Percentiles rank a stretch among this genome's conserved stretches.
These are phyloP conservation scores for Elephas maximus DNA, from an alignment of 2,113 vertebrate species.

Conservation along the genomic window DNA sequence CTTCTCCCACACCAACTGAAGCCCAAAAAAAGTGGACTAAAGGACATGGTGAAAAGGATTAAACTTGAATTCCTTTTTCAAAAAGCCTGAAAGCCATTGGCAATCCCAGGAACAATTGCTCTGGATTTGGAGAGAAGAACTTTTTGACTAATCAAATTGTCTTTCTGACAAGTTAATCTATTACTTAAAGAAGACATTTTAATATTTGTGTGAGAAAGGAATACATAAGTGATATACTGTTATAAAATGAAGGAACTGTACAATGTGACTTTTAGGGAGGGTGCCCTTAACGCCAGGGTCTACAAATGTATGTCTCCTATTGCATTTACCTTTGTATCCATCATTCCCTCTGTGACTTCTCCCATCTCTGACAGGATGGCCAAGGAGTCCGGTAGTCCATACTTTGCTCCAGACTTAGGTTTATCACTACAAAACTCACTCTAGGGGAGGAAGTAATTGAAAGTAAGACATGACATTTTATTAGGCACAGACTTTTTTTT, in stretches of 20 bases:
- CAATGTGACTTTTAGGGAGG: neutral
- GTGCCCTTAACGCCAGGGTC: neutral
- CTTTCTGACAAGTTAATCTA: conserved; percentile 30
- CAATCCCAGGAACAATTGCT: conserved; percentile 45
- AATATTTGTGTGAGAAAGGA: conserved; percentile 12
- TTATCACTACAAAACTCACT: conserved; percentile 99
- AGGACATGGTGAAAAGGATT: conserved; percentile 16
- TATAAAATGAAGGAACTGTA: neutral
- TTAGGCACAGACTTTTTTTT: neutral
- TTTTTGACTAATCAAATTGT: conserved; percentile 18
- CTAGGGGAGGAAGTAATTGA: conserved; percentile 85
- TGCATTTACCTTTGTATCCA: conserved; percentile 96
- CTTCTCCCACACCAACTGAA: neutral
- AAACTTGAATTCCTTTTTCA: neutral
- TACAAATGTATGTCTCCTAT: neutral
- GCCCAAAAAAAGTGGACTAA: neutral
- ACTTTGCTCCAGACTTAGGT: conserved; percentile 98
- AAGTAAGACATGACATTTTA: conserved; percentile 52
- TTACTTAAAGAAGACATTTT: conserved; percentile 40
- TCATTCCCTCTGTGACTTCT: conserved; percentile 98
- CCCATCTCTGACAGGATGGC: conserved; percentile 98
- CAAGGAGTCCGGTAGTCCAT: conserved; percentile 95
- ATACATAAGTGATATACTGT: neutral
- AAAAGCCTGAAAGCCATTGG: conserved; percentile 40
- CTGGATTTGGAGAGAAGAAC: conserved; percentile 39